These are phyloP conservation scores for Hippocampus guttulatus DNA, from an alignment of 2,113 vertebrate genomes.

Conservation along the genomic window DNA sequence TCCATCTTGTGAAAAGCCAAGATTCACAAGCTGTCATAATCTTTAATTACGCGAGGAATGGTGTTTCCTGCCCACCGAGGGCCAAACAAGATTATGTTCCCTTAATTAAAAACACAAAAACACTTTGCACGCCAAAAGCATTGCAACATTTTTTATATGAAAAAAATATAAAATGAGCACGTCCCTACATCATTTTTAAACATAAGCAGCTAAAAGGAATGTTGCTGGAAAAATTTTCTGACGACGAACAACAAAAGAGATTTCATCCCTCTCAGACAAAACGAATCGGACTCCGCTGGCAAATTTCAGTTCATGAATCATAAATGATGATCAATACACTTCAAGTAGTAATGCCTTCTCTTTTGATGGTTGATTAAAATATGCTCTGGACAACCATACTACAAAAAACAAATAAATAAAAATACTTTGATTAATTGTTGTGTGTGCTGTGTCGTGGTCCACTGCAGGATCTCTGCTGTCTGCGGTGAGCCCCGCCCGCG, in stretches of 20 bases:
- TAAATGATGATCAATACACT: not conserved
- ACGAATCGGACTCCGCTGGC: not conserved
- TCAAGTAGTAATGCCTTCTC: not conserved
- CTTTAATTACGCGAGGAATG: no score
- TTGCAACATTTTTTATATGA: no score
- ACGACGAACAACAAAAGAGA: no score
- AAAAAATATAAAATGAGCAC: no score
- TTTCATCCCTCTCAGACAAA: not conserved
- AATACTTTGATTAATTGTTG: not conserved
- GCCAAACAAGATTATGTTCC: no score
- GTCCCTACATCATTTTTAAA: no score
- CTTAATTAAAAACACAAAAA: no score
- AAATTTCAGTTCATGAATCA: not conserved
- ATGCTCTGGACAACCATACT: not conserved
- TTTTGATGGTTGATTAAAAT: not conserved
- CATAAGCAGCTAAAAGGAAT: no score
- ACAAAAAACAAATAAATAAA: not conserved
- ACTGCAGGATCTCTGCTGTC: conserved; percentile 1
- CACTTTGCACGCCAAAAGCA: no score
- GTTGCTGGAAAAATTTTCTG: no score
- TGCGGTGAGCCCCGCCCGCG: not conserved
- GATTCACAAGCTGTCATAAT: not conserved
- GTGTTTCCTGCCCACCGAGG: no score
- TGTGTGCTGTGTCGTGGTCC: not conserved
- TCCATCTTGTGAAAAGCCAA: not conserved